Evolutionary conservation across 2,113 vertebrate genomes (phyloP).

Genomic region (Rhinogobius similis): DNA sequence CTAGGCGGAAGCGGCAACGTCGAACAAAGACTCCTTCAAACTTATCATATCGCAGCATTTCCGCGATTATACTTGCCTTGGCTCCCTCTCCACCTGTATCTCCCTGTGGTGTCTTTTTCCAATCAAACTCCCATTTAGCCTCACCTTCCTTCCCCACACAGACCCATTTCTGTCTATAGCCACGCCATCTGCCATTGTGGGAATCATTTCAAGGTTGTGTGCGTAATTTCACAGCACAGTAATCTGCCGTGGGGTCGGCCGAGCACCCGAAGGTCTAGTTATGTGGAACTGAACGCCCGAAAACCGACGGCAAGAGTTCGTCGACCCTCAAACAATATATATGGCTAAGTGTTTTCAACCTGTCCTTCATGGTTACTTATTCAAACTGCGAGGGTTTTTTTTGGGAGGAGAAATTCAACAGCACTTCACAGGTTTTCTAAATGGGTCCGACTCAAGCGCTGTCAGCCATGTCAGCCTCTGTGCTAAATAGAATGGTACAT

Average conservation of each 20-base stretch:
- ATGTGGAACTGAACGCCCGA: slow-evolving; percentile 54
- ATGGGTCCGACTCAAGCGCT: not conserved
- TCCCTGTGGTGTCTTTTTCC: slow-evolving; percentile 51
- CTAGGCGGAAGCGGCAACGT: not conserved
- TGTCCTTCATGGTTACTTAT: slow-evolving; percentile 45
- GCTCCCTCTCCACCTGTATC: slow-evolving; percentile 20
- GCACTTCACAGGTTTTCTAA: slow-evolving; percentile 8
- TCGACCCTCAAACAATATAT: slow-evolving; percentile 31
- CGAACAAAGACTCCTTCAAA: not conserved
- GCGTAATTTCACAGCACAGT: slow-evolving; percentile 77
- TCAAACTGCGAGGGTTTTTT: slow-evolving; percentile 29
- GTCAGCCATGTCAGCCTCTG: slow-evolving; percentile 5
- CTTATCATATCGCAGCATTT: not conserved
- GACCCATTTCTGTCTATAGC: slow-evolving; percentile 53
- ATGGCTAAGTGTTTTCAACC: slow-evolving; percentile 18
- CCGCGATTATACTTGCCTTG: not conserved
- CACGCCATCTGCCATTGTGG: slow-evolving; percentile 70
- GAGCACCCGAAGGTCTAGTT: slow-evolving; percentile 59
- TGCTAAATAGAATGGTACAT: slow-evolving; percentile 22
- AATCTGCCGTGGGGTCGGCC: slow-evolving; percentile 54
- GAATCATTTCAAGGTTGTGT: slow-evolving; percentile 75
- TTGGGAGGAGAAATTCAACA: slow-evolving; percentile 33
- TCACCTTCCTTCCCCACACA: slow-evolving; percentile 57
- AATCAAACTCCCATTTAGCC: slow-evolving; percentile 64
- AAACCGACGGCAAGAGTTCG: slow-evolving; percentile 39